Evolutionary conservation across 2,888 invertebrate species (phyloP), one percentile per base, ranked within the genome.

Genomic region (Machimus atricapillus): DNA sequence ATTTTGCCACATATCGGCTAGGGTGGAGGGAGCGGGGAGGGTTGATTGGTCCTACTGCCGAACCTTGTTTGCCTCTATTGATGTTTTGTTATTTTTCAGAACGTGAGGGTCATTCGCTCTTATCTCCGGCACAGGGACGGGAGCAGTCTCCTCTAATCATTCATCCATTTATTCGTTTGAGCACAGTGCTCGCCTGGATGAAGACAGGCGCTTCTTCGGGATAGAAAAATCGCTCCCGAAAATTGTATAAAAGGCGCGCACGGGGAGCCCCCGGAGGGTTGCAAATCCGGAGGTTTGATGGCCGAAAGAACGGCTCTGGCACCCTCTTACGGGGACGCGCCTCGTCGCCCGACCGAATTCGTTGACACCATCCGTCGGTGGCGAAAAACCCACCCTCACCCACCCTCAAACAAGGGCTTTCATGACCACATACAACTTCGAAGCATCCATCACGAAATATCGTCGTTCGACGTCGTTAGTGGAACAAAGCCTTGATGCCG

Each of bases 91-190:
- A 83, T 83, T 66, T 83, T 83, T 83, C 66, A 66, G 6, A 66
- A 66, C 66, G 34, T 66, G 83, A 83, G 58, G 83, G 83, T 83
- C 66, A 73, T 58, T 83, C 66, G 83, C 83, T 83, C 66, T 83
- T 83, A 83, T 83, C 83, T 83, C 66, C n/a, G 66, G 19, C 23
- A 4, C 83, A 66, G 83, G 40, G n/a, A 34, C 34, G 34, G 19
- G 83, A 43, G n/a, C 83, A 58, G 66, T 40, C 83, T 79, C 40
- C 79, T 86, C 58, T 78, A 86, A 86, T 86, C 86, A 86, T 79
- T 86, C 66, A 86, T 78, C 86, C 86, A 79, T 86, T 86, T 86
- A 86, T 86, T 86, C 86, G 56, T 86, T 79, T 66, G 43, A 86
- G 66, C 86, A 23, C 78, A 66, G 37, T 40, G 34, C 74, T 77